These are phyloP conservation scores for Petrolisthes cinctipes DNA, from an alignment of 2,888 invertebrate genomes.

Conservation along the genomic window DNA sequence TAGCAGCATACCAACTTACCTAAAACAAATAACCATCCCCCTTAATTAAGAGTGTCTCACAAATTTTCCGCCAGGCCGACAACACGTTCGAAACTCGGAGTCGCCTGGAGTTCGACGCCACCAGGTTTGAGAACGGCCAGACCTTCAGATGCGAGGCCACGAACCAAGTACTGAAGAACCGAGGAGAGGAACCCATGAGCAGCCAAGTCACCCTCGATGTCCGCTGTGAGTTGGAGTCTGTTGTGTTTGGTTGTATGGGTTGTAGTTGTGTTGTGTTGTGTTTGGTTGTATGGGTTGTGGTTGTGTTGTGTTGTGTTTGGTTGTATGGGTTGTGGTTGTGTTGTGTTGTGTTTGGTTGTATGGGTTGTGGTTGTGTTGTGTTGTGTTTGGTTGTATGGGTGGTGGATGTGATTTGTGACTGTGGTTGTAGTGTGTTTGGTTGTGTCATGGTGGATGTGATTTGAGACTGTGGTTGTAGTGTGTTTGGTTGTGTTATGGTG, in stretches of 20 bases:
- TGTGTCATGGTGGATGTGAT: too few relatives aligned
- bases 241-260: neutral
- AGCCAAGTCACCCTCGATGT: conserved; percentile 82
- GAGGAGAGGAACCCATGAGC: conserved; percentile 82
- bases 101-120: conserved; percentile 82
- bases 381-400: too few relatives aligned
- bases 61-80: conserved; percentile 74
- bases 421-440: too few relatives aligned
- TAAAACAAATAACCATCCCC: neutral
- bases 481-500: too few relatives aligned
- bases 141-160: conserved; percentile 85
- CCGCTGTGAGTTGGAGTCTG: conserved; percentile 80
- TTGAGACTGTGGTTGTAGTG: too few relatives aligned
- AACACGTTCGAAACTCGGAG: conserved; percentile 86
- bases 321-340: too few relatives aligned
- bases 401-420: too few relatives aligned
- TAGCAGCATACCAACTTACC: conserved; percentile 7
- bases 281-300: neutral
- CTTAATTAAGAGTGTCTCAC: neutral
- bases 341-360: too few relatives aligned
- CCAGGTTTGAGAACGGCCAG: conserved; percentile 83
- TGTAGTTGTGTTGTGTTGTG: neutral
- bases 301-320: neutral
- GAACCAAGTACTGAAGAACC: conserved; percentile 82
- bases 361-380: too few relatives aligned